Base-by-base conservation (phyloP, 2,113 vertebrate genomes). In the Myotis yumanensis region DNA sequence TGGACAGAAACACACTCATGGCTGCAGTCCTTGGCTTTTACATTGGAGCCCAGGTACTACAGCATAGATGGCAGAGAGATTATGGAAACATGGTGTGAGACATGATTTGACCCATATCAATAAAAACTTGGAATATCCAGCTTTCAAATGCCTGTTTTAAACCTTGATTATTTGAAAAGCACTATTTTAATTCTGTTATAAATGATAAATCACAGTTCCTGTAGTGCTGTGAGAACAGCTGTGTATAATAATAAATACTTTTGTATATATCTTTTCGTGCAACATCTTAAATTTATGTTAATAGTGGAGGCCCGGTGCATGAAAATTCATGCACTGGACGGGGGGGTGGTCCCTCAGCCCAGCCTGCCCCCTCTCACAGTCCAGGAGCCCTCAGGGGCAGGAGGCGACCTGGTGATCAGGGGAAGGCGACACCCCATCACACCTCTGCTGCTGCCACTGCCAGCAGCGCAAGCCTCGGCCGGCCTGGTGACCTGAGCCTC, bases 61-160 rank as follows among this genome's bases (percentile, higher is more conserved):
- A 96, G 86, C 85, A 32, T 93, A 92, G 94, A 92, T 93, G 90
- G 68, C 92, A 96, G 90, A 93, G 40, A 96, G 86, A 87, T 94
- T 88, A 51, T 90, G 95, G 95, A 94, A 96, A 57, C 85, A 88
- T 93, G 92, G 81, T 88, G 86, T 91, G 96, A 97, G 90, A 92
- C 91, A 71, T 46, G 89, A 77, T 82, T 91, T 91, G 91, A 96
- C 89, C 91, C 83, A 5, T 93, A 76, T 94, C 62, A 90, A 43
- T 96, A 83, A 95, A 93, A 71, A 57, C 59, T 90, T 81, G 76
- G 80, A 93, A 90, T 84, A 84, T 90, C 87, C 87, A 75, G 32
- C 84, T 96, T 91, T 95, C 89, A 93, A 62, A 90, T 93, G 76
- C 75, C 86, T 94, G 16, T 96, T 95, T 76, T 96, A 91, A 96